Conservation (phyloP, 2,888 invertebrate species). For the Himalopsyche kuldschensis region DNA sequence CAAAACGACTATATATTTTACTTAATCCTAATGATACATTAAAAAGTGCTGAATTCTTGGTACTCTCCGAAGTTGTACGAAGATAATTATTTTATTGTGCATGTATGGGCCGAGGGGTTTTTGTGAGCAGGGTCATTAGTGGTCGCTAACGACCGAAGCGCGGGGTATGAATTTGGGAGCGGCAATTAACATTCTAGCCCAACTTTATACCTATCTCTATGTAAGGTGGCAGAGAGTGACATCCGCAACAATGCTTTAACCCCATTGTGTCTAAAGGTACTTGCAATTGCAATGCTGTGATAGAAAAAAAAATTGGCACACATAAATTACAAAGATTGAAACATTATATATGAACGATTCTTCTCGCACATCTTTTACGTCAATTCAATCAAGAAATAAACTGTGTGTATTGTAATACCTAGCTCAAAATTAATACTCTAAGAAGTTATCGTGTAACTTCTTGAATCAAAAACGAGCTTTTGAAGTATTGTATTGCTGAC, state of each 20-base stretch:
- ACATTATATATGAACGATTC: too few species aligned
- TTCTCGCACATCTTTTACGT: too few species aligned
- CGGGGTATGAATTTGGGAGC: conserved; percentile 37
- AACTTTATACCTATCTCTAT: conserved; percentile 24
- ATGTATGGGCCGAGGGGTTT: conserved; percentile 35
- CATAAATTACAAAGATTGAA: too few species aligned
- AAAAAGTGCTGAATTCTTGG: conserved; percentile 32
- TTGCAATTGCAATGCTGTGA: not conserved
- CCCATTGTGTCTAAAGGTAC: not conserved
- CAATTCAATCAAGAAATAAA: too few species aligned
- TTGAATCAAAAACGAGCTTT: too few species aligned
- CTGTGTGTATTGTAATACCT: too few species aligned
- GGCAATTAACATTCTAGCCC: conserved; percentile 39
- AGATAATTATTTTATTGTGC: conserved; percentile 38
- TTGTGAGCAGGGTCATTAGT: conserved; percentile 39
- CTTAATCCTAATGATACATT: conserved; percentile 29
- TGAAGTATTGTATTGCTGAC: too few species aligned
- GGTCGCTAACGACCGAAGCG: conserved; percentile 37
- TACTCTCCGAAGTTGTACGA: not conserved
- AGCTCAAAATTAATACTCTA: too few species aligned
- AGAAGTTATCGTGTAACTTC: too few species aligned
- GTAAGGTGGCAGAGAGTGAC: conserved; percentile 15
- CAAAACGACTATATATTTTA: not conserved
- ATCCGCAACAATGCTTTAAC: conserved; percentile 12
- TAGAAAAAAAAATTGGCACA: not conserved